Evolutionary conservation across 2,888 invertebrate genomes (phyloP).

Genomic region (Epinotia ramella): DNA sequence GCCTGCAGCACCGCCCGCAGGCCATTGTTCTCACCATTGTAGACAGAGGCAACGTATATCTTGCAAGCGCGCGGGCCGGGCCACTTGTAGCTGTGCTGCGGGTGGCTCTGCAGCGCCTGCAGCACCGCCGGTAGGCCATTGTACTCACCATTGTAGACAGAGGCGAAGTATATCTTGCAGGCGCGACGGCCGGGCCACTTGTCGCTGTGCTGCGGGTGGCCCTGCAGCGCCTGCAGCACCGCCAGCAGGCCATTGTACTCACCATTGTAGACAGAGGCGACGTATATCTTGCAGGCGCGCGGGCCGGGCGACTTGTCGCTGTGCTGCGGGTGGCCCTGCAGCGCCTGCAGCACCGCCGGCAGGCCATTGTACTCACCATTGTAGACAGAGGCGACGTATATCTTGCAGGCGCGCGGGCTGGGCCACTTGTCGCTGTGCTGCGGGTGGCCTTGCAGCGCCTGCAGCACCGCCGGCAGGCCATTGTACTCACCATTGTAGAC

Average conservation of each 20-base stretch:
- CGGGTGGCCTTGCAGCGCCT: conserved; percentile 79
- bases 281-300: conserved; percentile 85
- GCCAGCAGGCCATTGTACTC: conserved; percentile 53
- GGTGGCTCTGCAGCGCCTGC: conserved; percentile 79
- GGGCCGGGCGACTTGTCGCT: conserved; percentile 85
- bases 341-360: conserved; percentile 80
- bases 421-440: conserved; percentile 81
- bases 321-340: conserved; percentile 74
- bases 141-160: conserved; percentile 80
- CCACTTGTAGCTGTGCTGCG: conserved; percentile 77
- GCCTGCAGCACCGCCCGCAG: conserved; percentile 78
- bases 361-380: conserved; percentile 68
- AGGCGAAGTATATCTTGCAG: conserved; percentile 86
- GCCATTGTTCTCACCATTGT: conserved; percentile 71
- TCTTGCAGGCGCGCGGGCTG: conserved; percentile 85
- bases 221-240: conserved; percentile 82
- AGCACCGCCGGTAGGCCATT: conserved; percentile 69
- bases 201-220: conserved; percentile 72
- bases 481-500: conserved; percentile 78
- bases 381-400: conserved; percentile 84
- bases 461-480: conserved; percentile 71
- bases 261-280: conserved; percentile 86
- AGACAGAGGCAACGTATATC: conserved; percentile 85
- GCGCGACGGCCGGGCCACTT: conserved; percentile 86
- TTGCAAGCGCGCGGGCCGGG: conserved; percentile 86